These are phyloP conservation scores for Pelecanus crispus DNA, from an alignment of 2,113 vertebrate genomes.

Conservation along the genomic window DNA sequence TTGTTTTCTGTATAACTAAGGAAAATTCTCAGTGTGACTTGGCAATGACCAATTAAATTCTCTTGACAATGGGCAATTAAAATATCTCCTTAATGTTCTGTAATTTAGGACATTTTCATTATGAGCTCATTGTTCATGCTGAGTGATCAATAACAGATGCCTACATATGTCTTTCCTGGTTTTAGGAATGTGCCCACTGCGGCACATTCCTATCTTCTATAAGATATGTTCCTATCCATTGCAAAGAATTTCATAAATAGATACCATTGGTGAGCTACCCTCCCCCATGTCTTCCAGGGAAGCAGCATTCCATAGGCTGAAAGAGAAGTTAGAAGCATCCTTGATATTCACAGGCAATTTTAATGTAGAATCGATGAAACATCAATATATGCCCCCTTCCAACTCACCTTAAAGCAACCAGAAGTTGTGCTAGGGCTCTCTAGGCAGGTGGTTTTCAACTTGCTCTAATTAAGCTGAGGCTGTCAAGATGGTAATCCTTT, in stretches of 20 bases:
- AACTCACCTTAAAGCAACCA: neutral
- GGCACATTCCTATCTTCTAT: neutral
- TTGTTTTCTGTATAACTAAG: neutral
- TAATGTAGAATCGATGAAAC: neutral
- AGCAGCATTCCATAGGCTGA: neutral
- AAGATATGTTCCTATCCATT: neutral
- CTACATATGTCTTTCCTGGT: neutral
- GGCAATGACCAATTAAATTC: neutral
- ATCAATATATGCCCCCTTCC: neutral
- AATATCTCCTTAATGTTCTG: neutral
- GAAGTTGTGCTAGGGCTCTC: neutral
- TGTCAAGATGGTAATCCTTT: neutral
- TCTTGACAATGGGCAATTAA: neutral
- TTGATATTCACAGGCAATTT: neutral
- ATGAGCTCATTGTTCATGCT: neutral
- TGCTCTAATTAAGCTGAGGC: neutral
- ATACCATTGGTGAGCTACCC: neutral
- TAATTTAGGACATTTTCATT: neutral
- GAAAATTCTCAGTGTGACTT: neutral
- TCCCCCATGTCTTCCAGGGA: neutral
- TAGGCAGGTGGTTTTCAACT: neutral
- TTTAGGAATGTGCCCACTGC: neutral
- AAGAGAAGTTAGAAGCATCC: neutral
- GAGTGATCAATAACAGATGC: neutral
- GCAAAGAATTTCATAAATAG: neutral